Evolutionary conservation across 2,888 invertebrate genomes (phyloP), one percentile per base, ranked within the genome.

Genomic region (Noctua janthe): DNA sequence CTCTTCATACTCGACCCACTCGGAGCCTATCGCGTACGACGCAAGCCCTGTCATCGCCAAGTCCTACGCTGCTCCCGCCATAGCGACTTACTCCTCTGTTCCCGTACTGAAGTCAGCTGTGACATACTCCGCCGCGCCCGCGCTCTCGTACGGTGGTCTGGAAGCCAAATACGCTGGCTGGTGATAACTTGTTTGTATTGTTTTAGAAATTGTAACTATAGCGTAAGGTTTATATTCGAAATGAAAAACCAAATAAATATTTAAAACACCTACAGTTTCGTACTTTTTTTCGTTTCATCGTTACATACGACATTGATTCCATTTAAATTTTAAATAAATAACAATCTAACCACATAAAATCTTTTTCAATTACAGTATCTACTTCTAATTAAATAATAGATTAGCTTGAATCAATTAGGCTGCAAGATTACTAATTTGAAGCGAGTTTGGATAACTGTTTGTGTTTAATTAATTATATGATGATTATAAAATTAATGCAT

Each of bases 31-130:
- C 17, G 5, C 95, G 81, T 93, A 94, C 87, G 96, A 96, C 51
- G 91, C 96, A 51, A 96, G 97, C 92, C 92, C 64, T 0, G 35
- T 92, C n/a, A 90, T 92, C n/a, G 97, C 98, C 80, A 97, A 97
- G 93, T 89, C 91, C 49, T 91, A 93, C 69, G 82, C 89, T 29
- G 78, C 85, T 59, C 88, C 89, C 0, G 94, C 76, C 17, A 43
- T 81, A 83, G 87, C 94, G 75, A 82, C 90, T 17, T 89, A 91
- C 89, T 93, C 90, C 86, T 90, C 94, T 76, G 92, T 92, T 39
- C 91, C 93, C 35, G 90, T 91, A 90, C 71, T 91, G 89, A 71
- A 92, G 91, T 64, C 92, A 88, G 90, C 91, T 77, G 91, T 97
- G 66, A 92, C 94, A 7, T 92, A 92, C 56, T 89, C 88, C 13